Conservation (phyloP, 2,888 invertebrate species). For the Acrobasis consociella region DNA sequence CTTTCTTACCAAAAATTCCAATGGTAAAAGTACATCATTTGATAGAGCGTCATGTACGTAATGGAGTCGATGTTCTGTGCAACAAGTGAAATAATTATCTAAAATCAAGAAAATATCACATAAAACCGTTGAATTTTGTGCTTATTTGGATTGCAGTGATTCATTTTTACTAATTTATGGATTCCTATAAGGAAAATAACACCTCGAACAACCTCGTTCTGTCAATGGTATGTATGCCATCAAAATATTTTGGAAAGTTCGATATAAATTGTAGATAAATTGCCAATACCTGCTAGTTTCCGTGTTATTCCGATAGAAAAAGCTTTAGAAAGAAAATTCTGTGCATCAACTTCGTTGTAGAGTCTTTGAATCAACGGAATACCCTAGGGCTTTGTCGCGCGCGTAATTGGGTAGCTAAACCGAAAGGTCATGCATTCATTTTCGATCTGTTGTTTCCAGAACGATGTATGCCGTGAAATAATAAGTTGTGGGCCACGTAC, state of each 20-base stretch:
- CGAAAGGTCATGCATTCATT: constrained; percentile 80
- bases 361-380: constrained; percentile 38
- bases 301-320: constrained; percentile 33
- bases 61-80: constrained; percentile 83
- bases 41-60: constrained; percentile 86
- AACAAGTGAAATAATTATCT: constrained; percentile 56
- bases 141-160: constrained; percentile 66
- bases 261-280: constrained; percentile 47
- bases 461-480: constrained; percentile 47
- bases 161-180: constrained; percentile 60
- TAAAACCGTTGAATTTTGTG: constrained; percentile 58
- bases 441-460: constrained; percentile 72
- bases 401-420: constrained; percentile 81
- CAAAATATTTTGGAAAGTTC: constrained; percentile 84
- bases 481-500: constrained; percentile 16
- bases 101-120: constrained; percentile 60
- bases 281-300: constrained; percentile 28
- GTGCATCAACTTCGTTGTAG: constrained; percentile 24
- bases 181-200: constrained; percentile 52
- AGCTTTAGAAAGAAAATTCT: constrained; percentile 30
- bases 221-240: constrained; percentile 81
- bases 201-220: constrained; percentile 69
- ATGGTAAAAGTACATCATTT: constrained; percentile 56
- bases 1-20: constrained; percentile 56
- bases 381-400: constrained; percentile 72